Base-by-base conservation (phyloP, 2,888 invertebrate genomes). In the Diplazon laetatorius region DNA sequence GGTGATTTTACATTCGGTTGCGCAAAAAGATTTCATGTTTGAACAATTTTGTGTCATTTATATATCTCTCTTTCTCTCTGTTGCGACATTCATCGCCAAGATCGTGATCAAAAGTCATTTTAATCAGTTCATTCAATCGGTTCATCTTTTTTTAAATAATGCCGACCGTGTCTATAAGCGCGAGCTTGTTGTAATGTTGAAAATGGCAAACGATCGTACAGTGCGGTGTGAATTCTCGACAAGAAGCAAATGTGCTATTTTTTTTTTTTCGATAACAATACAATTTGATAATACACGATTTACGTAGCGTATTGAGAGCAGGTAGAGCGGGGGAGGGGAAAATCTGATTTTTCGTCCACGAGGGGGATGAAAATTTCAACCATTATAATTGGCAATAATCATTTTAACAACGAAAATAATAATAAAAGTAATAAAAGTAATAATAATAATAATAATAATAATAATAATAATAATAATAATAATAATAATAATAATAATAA, bases 181-280 rank as follows among this genome's bases (percentile, higher is more conserved):
- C n/a, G n/a, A n/a, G n/a, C n/a, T n/a, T n/a, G n/a, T n/a, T n/a
- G n/a, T n/a, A n/a, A n/a, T n/a, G n/a, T 39, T 16, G 2, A 8
- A n/a, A 10, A 50, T 50, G 37, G 12, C 42, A 52, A 71, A 48
- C 37, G 63, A 50, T 65, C 63, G 62, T 10, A 46, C 30, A n/a
- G 18, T 9, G 10, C 39, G 39, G 25, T 30, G 52, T 63, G 60
- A 52, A 46, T 62, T 72, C 55, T 55, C 50, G 55, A 77, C 62
- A 30, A 72, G 62, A 77, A 57, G 72, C 77, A 68, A 72, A 63
- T 68, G 72, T 68, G 60, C 55, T 39, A 37, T 48, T 39, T 59
- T 25, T 55, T 35, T 55, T 35, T 35, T 10, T 57, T 55, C 22
- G 9, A 14, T 16, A 39, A 37, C 55, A 70, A 57, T 48, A 69